phyloP scores from a whole-genome alignment of 2,888 invertebrate genomes.

The Drosophila suboccidentalis region DNA sequence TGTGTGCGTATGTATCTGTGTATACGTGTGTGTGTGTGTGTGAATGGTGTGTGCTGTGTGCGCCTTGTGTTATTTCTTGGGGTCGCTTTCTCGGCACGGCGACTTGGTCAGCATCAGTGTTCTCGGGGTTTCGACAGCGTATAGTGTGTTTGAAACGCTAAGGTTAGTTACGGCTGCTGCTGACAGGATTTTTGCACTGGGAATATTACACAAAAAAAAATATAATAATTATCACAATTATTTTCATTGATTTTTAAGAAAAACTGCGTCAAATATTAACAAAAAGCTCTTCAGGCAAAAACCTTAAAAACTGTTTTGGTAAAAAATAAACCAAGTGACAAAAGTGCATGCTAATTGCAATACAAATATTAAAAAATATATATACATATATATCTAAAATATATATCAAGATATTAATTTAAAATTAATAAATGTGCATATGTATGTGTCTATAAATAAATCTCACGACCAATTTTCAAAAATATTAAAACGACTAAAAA shows the following conservation, averaged over 20 bases:
- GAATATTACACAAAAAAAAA: conserved; percentile 36
- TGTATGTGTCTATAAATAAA: conserved; percentile 63
- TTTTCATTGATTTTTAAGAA: background rate
- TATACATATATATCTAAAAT: conserved; percentile 18
- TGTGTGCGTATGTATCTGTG: conserved; percentile 28
- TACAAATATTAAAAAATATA: conserved; percentile 18
- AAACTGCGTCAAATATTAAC: conserved; percentile 13
- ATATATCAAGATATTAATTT: background rate
- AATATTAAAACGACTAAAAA: conserved; percentile 26
- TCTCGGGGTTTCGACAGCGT: conserved; percentile 86
- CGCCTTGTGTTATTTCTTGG: conserved; percentile 69
- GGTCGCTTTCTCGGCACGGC: conserved; percentile 84
- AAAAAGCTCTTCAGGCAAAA: background rate
- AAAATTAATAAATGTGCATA: conserved; percentile 52
- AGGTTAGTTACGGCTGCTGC: conserved; percentile 84
- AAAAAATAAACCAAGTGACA: conserved; percentile 45
- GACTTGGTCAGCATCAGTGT: conserved; percentile 86
- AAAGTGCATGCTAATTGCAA: conserved; percentile 65
- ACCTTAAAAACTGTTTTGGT: conserved; percentile 10
- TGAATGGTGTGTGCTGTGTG: conserved; percentile 33
- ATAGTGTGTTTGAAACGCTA: conserved; percentile 86
- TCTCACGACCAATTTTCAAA: conserved; percentile 16
- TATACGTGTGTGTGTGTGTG: conserved; percentile 29
- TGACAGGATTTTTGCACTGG: conserved; percentile 68
- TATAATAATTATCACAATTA: conserved; percentile 8